These are phyloP conservation scores for Sesamia nonagrioides DNA, from an alignment of 1,140 invertebrate genomes.

Conservation along the genomic window DNA sequence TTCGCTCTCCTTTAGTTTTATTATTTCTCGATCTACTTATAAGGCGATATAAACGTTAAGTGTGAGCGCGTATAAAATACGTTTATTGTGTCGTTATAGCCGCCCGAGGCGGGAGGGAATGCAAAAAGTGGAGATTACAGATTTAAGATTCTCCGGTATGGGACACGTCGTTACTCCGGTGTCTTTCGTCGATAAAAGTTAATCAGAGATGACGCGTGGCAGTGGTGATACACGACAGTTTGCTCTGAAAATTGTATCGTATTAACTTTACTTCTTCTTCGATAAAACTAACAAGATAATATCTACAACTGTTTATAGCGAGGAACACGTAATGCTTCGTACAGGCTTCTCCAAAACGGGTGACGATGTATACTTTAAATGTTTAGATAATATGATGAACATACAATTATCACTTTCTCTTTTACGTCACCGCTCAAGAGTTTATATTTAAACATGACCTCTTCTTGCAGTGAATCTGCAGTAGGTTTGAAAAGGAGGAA, in stretches of 20 bases:
- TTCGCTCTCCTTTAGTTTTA: slow-evolving; percentile 85
- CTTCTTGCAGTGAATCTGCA: neutral
- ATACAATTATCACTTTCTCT: slow-evolving; percentile 38
- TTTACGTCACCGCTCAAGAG: slow-evolving; percentile 27
- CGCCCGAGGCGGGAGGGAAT: slow-evolving; percentile 63
- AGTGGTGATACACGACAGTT: slow-evolving; percentile 56
- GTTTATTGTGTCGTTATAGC: slow-evolving; percentile 83
- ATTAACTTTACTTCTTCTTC: slow-evolving; percentile 22
- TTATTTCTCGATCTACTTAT: slow-evolving; percentile 87
- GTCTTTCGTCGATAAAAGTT: slow-evolving; percentile 69
- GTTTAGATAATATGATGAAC: slow-evolving; percentile 28
- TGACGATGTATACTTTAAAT: neutral
- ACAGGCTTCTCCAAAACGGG: slow-evolving; percentile 3
- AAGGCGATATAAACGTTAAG: slow-evolving; percentile 86
- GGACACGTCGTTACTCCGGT: slow-evolving; percentile 60
- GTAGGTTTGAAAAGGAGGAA: neutral
- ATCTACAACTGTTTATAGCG: neutral
- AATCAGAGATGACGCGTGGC: slow-evolving; percentile 66
- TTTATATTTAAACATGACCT: slow-evolving; percentile 32
- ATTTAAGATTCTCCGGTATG: slow-evolving; percentile 73
- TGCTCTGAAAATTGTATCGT: slow-evolving; percentile 40
- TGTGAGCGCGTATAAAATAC: slow-evolving; percentile 85
- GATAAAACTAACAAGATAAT: slow-evolving; percentile 39
- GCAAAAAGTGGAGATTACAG: slow-evolving; percentile 81
- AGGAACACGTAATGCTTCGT: slow-evolving; percentile 7